phyloP scores from a whole-genome alignment of 2,888 invertebrate species.

The Tiphia femorata region DNA sequence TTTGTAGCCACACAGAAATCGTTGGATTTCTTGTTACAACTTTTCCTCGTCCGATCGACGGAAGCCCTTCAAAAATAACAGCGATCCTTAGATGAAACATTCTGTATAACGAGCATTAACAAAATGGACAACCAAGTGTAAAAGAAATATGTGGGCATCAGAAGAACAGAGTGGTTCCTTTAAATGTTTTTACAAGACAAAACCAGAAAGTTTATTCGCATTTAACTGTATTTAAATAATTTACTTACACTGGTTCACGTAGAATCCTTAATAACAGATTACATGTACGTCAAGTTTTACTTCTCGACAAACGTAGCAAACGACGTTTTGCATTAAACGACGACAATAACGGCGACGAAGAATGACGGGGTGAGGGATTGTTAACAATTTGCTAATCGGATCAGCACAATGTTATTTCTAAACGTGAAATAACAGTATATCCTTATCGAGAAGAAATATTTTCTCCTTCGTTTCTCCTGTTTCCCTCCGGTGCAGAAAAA shows the following conservation, averaged over 20 bases:
- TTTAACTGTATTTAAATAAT: constrained; percentile 41
- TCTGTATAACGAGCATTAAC: no score
- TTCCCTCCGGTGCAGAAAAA: background rate
- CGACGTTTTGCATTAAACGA: constrained; percentile 16
- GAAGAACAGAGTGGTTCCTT: no score
- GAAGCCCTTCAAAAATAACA: no score
- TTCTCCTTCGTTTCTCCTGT: background rate
- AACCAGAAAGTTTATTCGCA: no score
- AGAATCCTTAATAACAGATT: constrained; percentile 11
- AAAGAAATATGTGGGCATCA: no score
- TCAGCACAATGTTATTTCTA: constrained; percentile 29
- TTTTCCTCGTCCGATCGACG: no score
- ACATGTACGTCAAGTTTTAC: background rate
- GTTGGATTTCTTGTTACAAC: no score
- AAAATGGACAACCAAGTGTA: no score
- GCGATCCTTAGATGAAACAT: no score
- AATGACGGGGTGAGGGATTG: no score
- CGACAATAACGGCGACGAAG: constrained; percentile 22
- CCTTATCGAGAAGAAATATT: background rate
- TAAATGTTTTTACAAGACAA: no score
- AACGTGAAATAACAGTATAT: background rate
- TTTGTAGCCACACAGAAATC: no score
- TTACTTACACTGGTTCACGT: constrained; percentile 46
- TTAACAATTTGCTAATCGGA: constrained; percentile 35
- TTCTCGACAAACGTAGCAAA: background rate